Evolutionary conservation across 2,113 vertebrate genomes (phyloP), one percentile per base, ranked within the genome.

Genomic region (Caranx ignobilis): DNA sequence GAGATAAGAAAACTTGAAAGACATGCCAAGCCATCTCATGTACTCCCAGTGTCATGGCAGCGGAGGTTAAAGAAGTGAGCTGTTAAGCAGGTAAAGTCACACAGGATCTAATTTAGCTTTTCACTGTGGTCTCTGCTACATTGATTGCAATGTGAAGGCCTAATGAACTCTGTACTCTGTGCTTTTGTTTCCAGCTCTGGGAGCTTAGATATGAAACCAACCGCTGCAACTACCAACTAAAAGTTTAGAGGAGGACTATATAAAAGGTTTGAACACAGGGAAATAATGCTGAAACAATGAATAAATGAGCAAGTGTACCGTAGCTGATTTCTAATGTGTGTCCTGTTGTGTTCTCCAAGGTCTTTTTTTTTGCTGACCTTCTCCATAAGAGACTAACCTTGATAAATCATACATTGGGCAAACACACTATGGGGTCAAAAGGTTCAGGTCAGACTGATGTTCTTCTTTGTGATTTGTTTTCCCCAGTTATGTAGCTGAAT

Each of bases 61-160:
- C 57, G 61, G 50, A 65, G 64, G 79, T 87, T 92, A 92, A 43
- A 88, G 79, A 91, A 84, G 88, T 79, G 71, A 87, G 85, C 87
- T 70, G 85, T 81, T 91, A 81, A 88, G 88, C 81, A 92, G 91
- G 88, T 87, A 71, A 88, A 91, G 84, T 91, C 91, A 93, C 93
- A 88, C 82, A 86, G 90, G 92, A 94, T 88, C 91, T 93, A 80
- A 93, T 95, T 94, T 94, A 89, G 83, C 89, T 86, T 91, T 91
- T 90, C 77, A 69, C 85, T 26, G 68, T 57, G 75, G 87, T 89
- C 84, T 90, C 83, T 50, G 72, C 83, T 82, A 87, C 90, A 94
- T 92, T 94, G 92, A 94, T 93, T 94, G 90, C 83, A 84, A 61
- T 83, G 87, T 87, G 85, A 88, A 85, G 82, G 87, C 88, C 83